These are phyloP conservation scores for Mesoligia furuncula DNA, from an alignment of 2,888 invertebrate species.

Conservation along the genomic window DNA sequence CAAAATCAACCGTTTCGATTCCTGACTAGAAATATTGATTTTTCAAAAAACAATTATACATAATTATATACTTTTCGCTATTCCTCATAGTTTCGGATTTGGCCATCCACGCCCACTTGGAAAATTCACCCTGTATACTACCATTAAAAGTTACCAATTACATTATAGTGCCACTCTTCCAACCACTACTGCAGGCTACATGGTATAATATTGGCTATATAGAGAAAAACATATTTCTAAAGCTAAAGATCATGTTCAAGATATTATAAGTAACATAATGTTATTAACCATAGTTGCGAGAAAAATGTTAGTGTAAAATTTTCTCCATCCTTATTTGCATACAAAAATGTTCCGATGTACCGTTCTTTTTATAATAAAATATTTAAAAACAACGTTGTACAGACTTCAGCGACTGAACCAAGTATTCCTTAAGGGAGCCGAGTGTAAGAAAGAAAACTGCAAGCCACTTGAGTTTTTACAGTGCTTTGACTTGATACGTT, in stretches of 20 bases:
- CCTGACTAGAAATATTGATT: no score
- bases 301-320: constrained; percentile 46
- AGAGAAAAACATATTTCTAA: neutral
- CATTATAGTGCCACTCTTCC: no score
- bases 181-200: neutral
- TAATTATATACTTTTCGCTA: no score
- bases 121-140: no score
- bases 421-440: constrained; percentile 68
- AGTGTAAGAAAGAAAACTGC: constrained; percentile 74
- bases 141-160: no score
- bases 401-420: constrained; percentile 67
- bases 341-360: constrained; percentile 50
- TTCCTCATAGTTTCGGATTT: no score
- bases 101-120: no score
- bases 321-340: constrained; percentile 41
- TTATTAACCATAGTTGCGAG: constrained; percentile 19
- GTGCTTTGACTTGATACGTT: constrained; percentile 72
- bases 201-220: no score
- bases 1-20: no score
- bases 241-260: neutral
- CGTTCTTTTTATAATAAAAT: constrained; percentile 71
- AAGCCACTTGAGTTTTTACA: constrained; percentile 74
- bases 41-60: no score
- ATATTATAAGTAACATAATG: neutral
- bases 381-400: constrained; percentile 69